Base-by-base conservation (phyloP, 2,113 vertebrate species). In the Oryzias woworae region DNA sequence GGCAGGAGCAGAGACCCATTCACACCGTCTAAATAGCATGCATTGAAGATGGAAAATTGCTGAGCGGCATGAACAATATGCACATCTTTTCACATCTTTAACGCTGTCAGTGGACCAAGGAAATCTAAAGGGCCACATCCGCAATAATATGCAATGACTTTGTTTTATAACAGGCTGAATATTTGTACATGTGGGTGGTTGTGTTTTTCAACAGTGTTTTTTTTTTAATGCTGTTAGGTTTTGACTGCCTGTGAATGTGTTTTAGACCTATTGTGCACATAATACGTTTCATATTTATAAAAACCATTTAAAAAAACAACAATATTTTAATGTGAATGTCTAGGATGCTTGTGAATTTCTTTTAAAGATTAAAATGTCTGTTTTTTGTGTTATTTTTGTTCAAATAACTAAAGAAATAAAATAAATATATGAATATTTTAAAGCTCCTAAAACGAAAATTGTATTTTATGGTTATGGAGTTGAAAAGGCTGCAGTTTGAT, bases 281-380 rank as follows among this genome's bases (percentile, higher is more conserved):
- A 94, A 92, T 93, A 92, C 82, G 90, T 92, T 90, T 94, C 93
- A 84, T 97, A 95, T 99, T 96, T 98, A 97, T 95, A 94, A 48
- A 14, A 45, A 45, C 1, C 14, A 45, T 17, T 16, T 16, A 47
- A 47, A 47, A n/a, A 16, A 46, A 14, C 43, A 53, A 92, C 92
- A 81, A 7, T 94, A 36, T 93, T 95, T 92, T 88, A 95, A 96
- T 96, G 95, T 97, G 94, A 96, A 96, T 94, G 92, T 94, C 85
- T 93, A 89, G 31, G 71, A 88, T 89, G 85, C 92, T 91, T 94
- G 91, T 94, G 91, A 92, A 73, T 62, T 74, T 14, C 66, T 69
- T 31, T 76, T 51, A 59, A 80, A 91, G 85, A 88, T 92, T 90
- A 73, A 64, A 89, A 93, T 92, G 93, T 46, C 93, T 92, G 93